phyloP scores from a whole-genome alignment of 35 echinoderm and acorn worm species.

The Eucidaris tribuloides region DNA sequence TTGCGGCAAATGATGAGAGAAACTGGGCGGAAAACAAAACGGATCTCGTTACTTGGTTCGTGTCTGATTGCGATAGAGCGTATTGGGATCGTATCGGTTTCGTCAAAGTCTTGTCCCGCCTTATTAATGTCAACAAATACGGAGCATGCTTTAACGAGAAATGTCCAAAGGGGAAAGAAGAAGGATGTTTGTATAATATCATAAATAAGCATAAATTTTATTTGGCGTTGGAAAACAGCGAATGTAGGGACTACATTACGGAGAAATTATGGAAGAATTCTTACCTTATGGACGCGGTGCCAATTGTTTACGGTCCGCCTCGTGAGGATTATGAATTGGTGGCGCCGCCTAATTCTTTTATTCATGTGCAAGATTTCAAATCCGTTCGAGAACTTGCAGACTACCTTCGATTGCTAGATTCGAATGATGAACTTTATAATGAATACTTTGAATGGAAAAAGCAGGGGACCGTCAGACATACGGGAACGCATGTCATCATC shows the following conservation, averaged over 20 bases:
- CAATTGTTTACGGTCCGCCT: slow-evolving; percentile 57
- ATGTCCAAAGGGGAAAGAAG: slow-evolving; percentile 14
- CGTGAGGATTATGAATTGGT: slow-evolving; percentile 36
- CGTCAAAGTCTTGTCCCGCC: slow-evolving; percentile 26
- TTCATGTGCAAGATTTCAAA: slow-evolving; percentile 54
- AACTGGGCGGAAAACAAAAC: background rate
- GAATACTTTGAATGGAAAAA: slow-evolving; percentile 71
- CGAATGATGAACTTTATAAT: slow-evolving; percentile 38
- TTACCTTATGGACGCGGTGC: slow-evolving; percentile 22
- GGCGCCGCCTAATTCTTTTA: slow-evolving; percentile 57
- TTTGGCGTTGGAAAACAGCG: slow-evolving; percentile 56
- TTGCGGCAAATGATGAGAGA: background rate
- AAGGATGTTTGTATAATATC: background rate
- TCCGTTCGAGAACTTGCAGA: slow-evolving; percentile 22
- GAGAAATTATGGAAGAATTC: slow-evolving; percentile 61
- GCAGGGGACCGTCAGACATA: slow-evolving; percentile 2
- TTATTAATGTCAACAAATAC: slow-evolving; percentile 37
- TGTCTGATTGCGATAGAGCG: background rate
- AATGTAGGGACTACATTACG: slow-evolving; percentile 57
- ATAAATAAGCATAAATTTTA: slow-evolving; percentile 54
- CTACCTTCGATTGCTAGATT: slow-evolving; percentile 30
- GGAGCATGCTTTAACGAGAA: slow-evolving; percentile 35
- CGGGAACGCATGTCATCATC: background rate
- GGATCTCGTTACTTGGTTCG: background rate
- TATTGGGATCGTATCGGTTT: slow-evolving; percentile 46